Evolutionary conservation across 2,888 invertebrate species (phyloP).

Genomic region (Neoitamus cyanurus): DNA sequence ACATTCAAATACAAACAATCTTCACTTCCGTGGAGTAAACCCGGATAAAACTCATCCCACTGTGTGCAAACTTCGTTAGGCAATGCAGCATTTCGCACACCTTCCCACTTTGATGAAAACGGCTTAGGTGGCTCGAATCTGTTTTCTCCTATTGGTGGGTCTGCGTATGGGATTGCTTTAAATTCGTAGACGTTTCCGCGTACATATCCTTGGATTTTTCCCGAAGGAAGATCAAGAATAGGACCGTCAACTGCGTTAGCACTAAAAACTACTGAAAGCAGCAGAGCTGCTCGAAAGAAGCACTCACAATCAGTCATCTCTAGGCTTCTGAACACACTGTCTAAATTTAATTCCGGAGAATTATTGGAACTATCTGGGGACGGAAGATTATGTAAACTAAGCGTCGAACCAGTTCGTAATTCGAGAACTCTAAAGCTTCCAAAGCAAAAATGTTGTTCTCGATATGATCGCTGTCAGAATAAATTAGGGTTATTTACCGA

Average conservation of each 20-base stretch:
- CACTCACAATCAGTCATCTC: neutral
- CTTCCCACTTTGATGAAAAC: conserved; percentile 56
- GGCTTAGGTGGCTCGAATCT: conserved; percentile 69
- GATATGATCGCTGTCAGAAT: too few relatives aligned
- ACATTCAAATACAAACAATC: conserved; percentile 77
- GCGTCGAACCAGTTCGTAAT: too few relatives aligned
- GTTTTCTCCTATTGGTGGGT: conserved; percentile 72
- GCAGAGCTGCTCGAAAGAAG: neutral
- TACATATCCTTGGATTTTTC: conserved; percentile 58
- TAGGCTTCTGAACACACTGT: neutral
- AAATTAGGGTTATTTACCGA: too few relatives aligned
- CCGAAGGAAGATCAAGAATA: conserved; percentile 57
- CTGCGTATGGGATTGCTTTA: conserved; percentile 75
- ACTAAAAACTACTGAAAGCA: neutral
- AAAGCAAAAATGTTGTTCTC: too few relatives aligned
- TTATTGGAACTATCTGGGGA: too few relatives aligned
- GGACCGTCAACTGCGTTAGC: conserved; percentile 34
- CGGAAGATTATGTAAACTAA: too few relatives aligned
- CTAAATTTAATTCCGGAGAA: too few relatives aligned
- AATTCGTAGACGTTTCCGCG: conserved; percentile 69
- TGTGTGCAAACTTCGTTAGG: conserved; percentile 72
- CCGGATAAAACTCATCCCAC: conserved; percentile 67
- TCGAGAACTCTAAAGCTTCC: too few relatives aligned
- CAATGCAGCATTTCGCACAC: conserved; percentile 68
- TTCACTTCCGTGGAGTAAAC: conserved; percentile 69